Conservation (phyloP, 2,797 vertebrate genomes). For the Oophaga sylvatica region DNA sequence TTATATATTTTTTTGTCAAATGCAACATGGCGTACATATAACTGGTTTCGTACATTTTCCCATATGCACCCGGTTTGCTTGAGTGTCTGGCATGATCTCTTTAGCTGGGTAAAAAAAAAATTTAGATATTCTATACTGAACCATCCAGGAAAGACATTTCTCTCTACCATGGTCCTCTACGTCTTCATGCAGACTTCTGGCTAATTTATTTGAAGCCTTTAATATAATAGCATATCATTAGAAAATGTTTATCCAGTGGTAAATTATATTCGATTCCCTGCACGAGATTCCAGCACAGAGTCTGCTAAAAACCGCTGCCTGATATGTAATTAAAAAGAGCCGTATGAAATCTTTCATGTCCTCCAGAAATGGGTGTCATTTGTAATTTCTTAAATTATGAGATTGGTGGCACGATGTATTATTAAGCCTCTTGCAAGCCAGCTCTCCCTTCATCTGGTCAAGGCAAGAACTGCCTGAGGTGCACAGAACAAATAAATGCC, state of each 20-base stretch:
- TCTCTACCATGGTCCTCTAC: neutral
- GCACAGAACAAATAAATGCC: constrained; percentile 21
- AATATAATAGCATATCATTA: neutral
- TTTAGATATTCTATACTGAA: neutral
- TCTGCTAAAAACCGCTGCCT: neutral
- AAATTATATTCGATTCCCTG: constrained; percentile 9
- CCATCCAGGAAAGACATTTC: neutral
- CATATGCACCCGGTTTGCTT: too few relatives aligned
- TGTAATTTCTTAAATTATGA: constrained; percentile 54
- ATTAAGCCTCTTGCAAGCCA: constrained; percentile 37
- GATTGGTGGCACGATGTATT: constrained; percentile 46
- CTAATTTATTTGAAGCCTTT: neutral
- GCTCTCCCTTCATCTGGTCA: constrained; percentile 24
- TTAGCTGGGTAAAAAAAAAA: neutral
- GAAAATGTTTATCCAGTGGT: constrained; percentile 8
- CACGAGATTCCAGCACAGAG: neutral
- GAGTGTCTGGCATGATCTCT: too few relatives aligned
- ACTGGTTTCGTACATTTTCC: too few relatives aligned
- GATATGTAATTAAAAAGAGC: constrained; percentile 50
- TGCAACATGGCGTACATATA: too few relatives aligned
- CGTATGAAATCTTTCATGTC: constrained; percentile 45
- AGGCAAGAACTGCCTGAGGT: constrained; percentile 39
- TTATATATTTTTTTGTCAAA: too few relatives aligned
- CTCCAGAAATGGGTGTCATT: constrained; percentile 52
- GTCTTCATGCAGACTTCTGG: neutral